Evolutionary conservation across 2,113 vertebrate genomes (phyloP), one percentile per base, ranked within the genome.

Genomic region (Ranitomeya imitator): DNA sequence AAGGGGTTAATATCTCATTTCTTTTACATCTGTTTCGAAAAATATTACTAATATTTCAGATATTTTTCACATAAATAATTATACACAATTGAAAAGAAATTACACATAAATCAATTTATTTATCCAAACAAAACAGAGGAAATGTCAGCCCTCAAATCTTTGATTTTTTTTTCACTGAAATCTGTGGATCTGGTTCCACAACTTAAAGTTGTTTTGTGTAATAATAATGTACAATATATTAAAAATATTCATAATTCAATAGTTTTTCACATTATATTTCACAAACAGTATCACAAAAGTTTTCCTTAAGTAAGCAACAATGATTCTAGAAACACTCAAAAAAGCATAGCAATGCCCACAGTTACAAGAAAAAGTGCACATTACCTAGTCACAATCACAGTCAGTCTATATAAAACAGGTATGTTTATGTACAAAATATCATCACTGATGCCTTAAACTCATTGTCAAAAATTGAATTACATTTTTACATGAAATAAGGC

Each of bases 221-320:
- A 81, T 81, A 83, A 83, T 84, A 95, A 88, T 88, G 87, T 88
- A 88, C 87, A 88, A 88, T 88, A 88, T 94, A 93, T 94, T 93
- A 95, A 96, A 96, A 96, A 96, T 96, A 96, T 93, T 96, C 92
- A 94, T 95, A 95, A 95, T 94, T 96, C 94, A 95, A 94, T 95
- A 95, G 94, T 94, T 96, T 90, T 95, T 96, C 95, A 96, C 95
- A 96, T 95, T 94, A 95, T 95, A 95, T 94, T 95, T 95, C 96
- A 96, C 95, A 95, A 96, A 96, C 96, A 96, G 95, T 96, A 96
- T 96, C 95, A 96, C 96, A 96, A 96, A 96, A 94, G 92, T 93
- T 94, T 88, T 93, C 93, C 93, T 92, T 94, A 91, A 94, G 94
- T 96, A 95, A 96, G 94, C 95, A 96, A 96, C 94, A 94, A 91